Evolutionary conservation across 2,888 invertebrate species (phyloP), one percentile per base, ranked within the genome.

Genomic region (Entomobrya proxima): DNA sequence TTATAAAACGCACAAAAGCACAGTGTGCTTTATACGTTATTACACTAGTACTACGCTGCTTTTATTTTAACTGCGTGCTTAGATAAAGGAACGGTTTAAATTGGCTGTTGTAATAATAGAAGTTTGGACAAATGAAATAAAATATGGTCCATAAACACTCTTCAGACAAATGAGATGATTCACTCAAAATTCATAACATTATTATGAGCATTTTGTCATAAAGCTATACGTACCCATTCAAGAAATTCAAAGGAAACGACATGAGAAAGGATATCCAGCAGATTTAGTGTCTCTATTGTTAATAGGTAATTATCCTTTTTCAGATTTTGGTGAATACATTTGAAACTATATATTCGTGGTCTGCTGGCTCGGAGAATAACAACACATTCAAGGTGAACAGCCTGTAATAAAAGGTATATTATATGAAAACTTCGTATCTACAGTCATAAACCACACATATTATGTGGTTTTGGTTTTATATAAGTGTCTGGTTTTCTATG

Each of bases 91-190:
- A 21, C 11, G 21, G 15, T 44, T n/a, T n/a, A 13, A 15, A 5
- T 44, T 44, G 9, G 44, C 9, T 55, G 18, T 55, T 18, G 32
- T 15, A 32, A 69, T 69, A 18, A 69, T 40, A 21, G 2, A 40
- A 24, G 15, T 44, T n/a, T 74, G 35, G 30, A n/a, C 74, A 15
- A 35, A 67, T 21, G 40, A 11, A 21, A n/a, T 21, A 37, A 37
- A 32, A 69, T 37, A 67, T 69, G 37, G 44, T 47, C 69, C 72
- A 58, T 80, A 80, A 80, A 80, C n/a, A n/a, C 55, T 72, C 18
- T 72, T 2, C n/a, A 64, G 75, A 83, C 77, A 83, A 83, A 83
- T 77, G 76, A 69, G 69, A 67, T 69, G 83, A 83, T 83, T 77
- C 77, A 64, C 67, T 82, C 76, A 75, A 50, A 50, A 82, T 67